Evolutionary conservation across 1,140 invertebrate species (phyloP).

Genomic region (Triops cancriformis): DNA sequence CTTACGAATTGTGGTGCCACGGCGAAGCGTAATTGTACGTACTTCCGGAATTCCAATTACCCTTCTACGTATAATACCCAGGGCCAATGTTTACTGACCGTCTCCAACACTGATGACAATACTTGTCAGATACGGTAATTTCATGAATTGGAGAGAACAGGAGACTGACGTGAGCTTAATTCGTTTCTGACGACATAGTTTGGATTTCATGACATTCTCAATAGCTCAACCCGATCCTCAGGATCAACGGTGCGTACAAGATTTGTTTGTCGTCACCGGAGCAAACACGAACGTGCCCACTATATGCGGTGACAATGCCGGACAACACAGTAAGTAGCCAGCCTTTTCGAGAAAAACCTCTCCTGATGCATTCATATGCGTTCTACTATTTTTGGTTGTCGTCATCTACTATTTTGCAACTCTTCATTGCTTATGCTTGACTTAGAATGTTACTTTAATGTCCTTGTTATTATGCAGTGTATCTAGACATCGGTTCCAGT

Average conservation of each 20-base stretch:
- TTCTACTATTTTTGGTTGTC: neutral
- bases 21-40: conserved; percentile 45
- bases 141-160: neutral
- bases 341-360: neutral
- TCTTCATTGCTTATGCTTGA: no score
- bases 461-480: conserved; percentile 52
- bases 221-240: conserved; percentile 58
- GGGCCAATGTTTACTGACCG: conserved; percentile 69
- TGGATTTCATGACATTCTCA: conserved; percentile 69
- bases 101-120: conserved; percentile 62
- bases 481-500: conserved; percentile 66
- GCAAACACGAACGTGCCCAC: conserved; percentile 64
- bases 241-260: conserved; percentile 69
- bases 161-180: neutral
- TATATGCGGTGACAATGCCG: conserved; percentile 69
- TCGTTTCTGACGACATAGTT: conserved; percentile 39
- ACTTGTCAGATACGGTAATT: conserved; percentile 71
- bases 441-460: conserved; percentile 29
- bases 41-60: conserved; percentile 52
- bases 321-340: conserved; percentile 65
- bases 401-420: no score
- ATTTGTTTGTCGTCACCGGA: conserved; percentile 74
- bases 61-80: conserved; percentile 56
- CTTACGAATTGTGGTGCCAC: conserved; percentile 50
- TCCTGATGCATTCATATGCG: neutral